A percentile compares a stretch with the other conserved stretches of the same genome.
Evolutionary conservation across 1,140 invertebrate species (phyloP).

Genomic region (Zelostemma sp.): DNA sequence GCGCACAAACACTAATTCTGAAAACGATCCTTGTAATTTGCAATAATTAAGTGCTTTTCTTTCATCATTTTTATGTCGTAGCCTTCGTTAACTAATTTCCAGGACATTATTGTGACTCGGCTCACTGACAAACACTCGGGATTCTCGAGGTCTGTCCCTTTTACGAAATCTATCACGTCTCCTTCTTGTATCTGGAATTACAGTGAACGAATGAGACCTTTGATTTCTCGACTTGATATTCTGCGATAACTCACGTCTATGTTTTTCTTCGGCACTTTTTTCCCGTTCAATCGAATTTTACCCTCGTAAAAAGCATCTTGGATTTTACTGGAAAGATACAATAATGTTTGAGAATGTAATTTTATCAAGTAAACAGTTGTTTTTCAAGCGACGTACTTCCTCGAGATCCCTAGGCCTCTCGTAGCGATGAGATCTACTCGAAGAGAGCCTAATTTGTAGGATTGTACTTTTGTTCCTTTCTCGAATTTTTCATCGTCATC

Average conservation of each 20-base stretch:
- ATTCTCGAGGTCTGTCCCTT: conserved; percentile 4
- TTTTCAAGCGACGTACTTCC: conserved; percentile 3
- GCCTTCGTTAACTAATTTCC: conserved; percentile 12
- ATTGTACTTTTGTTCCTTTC: not conserved
- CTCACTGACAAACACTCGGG: not conserved
- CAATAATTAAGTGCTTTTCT: conserved; percentile 6
- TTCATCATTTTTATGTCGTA: conserved; percentile 13
- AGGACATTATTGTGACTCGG: conserved; percentile 8
- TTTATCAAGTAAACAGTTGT: not conserved
- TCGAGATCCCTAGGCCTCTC: not conserved
- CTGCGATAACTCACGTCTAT: conserved; percentile 16
- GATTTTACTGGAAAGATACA: conserved; percentile 11
- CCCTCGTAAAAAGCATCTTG: conserved; percentile 23
- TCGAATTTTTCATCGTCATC: conserved; percentile 4
- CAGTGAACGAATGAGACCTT: not conserved
- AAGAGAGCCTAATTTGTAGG: conserved; percentile 7
- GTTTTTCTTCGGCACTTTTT: conserved; percentile 15
- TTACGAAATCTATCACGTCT: conserved; percentile 20
- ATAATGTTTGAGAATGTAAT: not conserved
- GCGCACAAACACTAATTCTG: not conserved
- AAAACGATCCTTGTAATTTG: not conserved
- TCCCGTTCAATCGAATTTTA: conserved; percentile 17
- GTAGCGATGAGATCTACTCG: conserved; percentile 11
- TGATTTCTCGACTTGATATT: not conserved
- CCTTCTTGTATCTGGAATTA: conserved; percentile 6